A percentile compares a stretch with the other conserved stretches of the same genome.
These are phyloP conservation scores for Carapus acus DNA, from an alignment of 2,797 vertebrate species.

Conservation along the genomic window DNA sequence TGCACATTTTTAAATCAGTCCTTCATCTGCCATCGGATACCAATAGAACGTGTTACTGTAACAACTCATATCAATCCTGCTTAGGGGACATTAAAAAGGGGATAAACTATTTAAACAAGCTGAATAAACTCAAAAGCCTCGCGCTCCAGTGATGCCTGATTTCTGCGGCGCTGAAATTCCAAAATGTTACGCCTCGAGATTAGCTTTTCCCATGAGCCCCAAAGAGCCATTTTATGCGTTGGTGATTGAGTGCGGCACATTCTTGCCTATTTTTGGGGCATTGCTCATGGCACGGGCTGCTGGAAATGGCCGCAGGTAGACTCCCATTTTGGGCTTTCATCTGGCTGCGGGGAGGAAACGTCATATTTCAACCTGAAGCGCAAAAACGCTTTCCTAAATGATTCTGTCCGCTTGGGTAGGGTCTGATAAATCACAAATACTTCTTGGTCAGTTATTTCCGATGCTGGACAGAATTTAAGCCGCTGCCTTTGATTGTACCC, in stretches of 20 bases:
- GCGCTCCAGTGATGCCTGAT: conserved; percentile 43
- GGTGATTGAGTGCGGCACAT: conserved; percentile 61
- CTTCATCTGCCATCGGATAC: conserved; percentile 3
- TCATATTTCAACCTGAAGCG: conserved; percentile 46
- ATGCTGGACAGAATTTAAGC: conserved; percentile 9
- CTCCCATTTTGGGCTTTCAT: conserved; percentile 47
- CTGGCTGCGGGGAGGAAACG: conserved; percentile 36
- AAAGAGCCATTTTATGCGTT: conserved; percentile 52
- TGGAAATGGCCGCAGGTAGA: conserved; percentile 48
- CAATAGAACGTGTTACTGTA: neutral
- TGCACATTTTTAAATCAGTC: conserved; percentile 52
- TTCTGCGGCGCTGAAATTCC: conserved; percentile 56
- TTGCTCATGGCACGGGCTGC: conserved; percentile 55
- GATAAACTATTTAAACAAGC: neutral
- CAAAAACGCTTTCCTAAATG: conserved; percentile 27
- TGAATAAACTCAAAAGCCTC: conserved; percentile 18
- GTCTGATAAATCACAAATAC: conserved; percentile 34
- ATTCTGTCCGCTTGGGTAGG: conserved; percentile 19
- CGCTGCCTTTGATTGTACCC: conserved; percentile 14
- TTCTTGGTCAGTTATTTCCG: conserved; percentile 26
- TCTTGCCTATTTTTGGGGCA: conserved; percentile 65
- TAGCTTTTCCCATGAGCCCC: conserved; percentile 55
- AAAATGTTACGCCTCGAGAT: conserved; percentile 63
- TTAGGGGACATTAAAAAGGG: conserved; percentile 8
- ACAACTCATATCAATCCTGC: conserved; percentile 1